Base-by-base conservation (phyloP, 2,888 invertebrate genomes). In the Mimumesa dahlbomi region DNA sequence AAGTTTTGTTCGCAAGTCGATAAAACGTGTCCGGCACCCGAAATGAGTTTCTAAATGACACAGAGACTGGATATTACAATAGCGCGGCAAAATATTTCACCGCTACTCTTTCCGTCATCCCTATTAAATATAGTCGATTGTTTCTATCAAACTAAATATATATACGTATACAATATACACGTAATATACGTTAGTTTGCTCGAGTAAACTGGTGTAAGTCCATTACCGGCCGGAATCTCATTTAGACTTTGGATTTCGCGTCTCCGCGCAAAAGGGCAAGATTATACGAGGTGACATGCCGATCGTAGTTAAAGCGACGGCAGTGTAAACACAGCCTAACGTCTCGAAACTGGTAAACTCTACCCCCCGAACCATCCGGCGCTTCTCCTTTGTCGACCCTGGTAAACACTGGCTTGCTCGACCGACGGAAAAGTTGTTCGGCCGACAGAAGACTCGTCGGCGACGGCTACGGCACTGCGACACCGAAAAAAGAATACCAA, bases 321-420 rank as follows among this genome's bases (percentile, higher is more conserved):
- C 22, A 38, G 29, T 58, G 74, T 45, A 65, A 69, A 77, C 65
- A 61, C 7, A 40, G 25, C 21, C 9, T 45, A 50, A 50, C 53
- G 56, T 67, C 46, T 46, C 72, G 42, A 63, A 64, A 70, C 64
- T 73, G 61, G 53, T 73, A 54, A 64, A 52, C n/a, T n/a, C n/a
- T n/a, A n/a, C n/a, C n/a, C n/a, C 40, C 22, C 13, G 7, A n/a
- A 13, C 31, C 52, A 34, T 22, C 43, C 11, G 22, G 4, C n/a
- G n/a, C 46, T 29, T 40, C 21, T 34, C 42, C 65, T 56, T 75
- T 65, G 65, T 58, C 38, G 46, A 58, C 22, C 13, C 21, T 2
- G 42, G 66, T 71, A 78, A 79, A 79, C 68, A 79, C 40, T 43
- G 59, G 68, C 43, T 71, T 57, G 71, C 74, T 79, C 65, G 79